These are phyloP conservation scores for Cryptus armator DNA, from an alignment of 2,888 invertebrate genomes.

Conservation along the genomic window DNA sequence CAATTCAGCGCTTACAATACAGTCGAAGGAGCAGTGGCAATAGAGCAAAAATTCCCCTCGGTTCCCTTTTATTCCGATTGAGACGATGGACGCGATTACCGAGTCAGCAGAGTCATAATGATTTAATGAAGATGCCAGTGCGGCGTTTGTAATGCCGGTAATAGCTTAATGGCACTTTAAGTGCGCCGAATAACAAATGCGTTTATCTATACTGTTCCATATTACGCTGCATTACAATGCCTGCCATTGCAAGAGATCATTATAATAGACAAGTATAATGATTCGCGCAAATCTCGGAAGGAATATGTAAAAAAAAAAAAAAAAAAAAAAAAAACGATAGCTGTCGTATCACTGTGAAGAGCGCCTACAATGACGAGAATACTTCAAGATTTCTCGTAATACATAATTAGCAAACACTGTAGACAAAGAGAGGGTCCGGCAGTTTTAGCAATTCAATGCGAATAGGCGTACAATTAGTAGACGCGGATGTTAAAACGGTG, in stretches of 20 bases:
- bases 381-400: background rate
- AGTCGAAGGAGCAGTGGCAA: background rate
- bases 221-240: background rate
- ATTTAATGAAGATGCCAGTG: conserved; percentile 45
- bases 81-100: conserved; percentile 7
- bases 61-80: conserved; percentile 12
- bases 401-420: conserved; percentile 16
- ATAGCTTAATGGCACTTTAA: conserved; percentile 38
- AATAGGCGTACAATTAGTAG: conserved; percentile 2
- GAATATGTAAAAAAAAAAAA: conserved; percentile 10
- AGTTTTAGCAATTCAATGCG: conserved; percentile 1
- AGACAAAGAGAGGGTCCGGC: conserved; percentile 7
- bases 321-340: background rate
- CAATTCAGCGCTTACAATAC: conserved; percentile 12
- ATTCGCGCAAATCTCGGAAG: background rate
- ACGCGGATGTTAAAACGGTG: conserved; percentile 15
- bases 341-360: background rate
- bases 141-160: conserved; percentile 26
- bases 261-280: background rate
- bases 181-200: conserved; percentile 32
- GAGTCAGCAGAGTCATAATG: conserved; percentile 7
- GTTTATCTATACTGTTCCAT: conserved; percentile 1
- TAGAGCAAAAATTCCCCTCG: background rate
- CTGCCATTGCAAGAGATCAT: background rate
- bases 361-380: conserved; percentile 3